phyloP scores from a whole-genome alignment of 2,113 vertebrate genomes.

The Empidonax traillii region DNA sequence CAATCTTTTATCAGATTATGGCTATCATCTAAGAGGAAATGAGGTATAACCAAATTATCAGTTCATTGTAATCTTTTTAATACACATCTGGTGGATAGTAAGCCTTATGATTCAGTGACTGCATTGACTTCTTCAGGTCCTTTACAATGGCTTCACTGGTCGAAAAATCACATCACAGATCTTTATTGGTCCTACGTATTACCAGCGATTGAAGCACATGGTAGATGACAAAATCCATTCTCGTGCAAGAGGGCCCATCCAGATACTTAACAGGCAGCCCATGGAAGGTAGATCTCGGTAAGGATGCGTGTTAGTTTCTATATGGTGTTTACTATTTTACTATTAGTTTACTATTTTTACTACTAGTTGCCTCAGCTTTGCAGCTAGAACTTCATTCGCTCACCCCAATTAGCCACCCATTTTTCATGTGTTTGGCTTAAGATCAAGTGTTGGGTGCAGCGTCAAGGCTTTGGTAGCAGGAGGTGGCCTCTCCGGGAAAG shows the following conservation, averaged over 20 bases:
- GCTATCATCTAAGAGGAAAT: conserved; percentile 97
- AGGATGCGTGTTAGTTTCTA: conserved; percentile 5
- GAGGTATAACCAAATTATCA: conserved; percentile 78
- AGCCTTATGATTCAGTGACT: not conserved
- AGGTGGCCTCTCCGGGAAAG: not conserved
- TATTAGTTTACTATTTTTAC: too few relatives aligned
- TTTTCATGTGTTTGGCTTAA: not conserved
- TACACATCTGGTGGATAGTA: not conserved
- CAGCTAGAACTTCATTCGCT: not conserved
- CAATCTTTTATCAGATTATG: conserved; percentile 94
- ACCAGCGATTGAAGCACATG: conserved; percentile 98
- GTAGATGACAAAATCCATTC: conserved; percentile 99
- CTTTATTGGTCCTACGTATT: conserved; percentile 97
- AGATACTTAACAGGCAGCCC: conserved; percentile 97
- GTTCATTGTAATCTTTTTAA: not conserved
- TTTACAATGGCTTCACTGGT: conserved; percentile 98
- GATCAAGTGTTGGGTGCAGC: not conserved
- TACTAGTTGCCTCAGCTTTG: not conserved
- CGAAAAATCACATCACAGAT: conserved; percentile 98
- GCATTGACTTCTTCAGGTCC: conserved; percentile 76
- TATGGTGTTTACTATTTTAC: not conserved
- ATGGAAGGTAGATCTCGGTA: conserved; percentile 98
- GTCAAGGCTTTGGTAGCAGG: not conserved
- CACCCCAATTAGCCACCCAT: not conserved
- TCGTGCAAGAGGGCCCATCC: conserved; percentile 93